Conservation (phyloP, 30 jellyfish, hydroid and myxozoan species). For the Aurelia sp. region DNA sequence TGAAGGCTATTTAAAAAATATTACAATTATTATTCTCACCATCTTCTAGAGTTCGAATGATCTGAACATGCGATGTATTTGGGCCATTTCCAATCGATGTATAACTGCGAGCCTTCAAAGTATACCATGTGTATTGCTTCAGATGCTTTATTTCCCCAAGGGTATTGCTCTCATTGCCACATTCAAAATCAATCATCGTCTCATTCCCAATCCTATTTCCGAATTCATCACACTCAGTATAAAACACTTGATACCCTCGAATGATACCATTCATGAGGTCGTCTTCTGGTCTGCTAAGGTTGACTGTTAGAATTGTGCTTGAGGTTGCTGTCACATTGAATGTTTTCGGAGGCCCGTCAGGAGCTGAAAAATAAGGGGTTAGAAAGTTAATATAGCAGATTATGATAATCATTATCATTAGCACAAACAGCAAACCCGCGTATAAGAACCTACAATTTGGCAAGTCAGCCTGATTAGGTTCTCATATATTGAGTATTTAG, state of each 20-base stretch:
- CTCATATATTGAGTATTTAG: no score
- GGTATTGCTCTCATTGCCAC: background rate
- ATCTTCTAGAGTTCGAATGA: constrained; percentile 44
- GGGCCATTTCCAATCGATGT: constrained; percentile 49
- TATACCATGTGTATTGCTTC: constrained; percentile 18
- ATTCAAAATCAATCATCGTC: constrained; percentile 1
- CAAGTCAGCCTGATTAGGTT: no score
- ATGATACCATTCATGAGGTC: constrained; percentile 50
- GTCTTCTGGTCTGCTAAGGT: constrained; percentile 23
- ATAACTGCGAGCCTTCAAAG: constrained; percentile 21
- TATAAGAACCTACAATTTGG: no score
- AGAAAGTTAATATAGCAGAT: no score
- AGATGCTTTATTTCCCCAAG: constrained; percentile 8
- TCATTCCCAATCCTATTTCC: background rate
- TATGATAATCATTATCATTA: no score
- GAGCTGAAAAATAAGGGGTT: constrained; percentile 15
- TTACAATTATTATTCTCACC: constrained; percentile 23
- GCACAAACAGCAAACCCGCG: no score
- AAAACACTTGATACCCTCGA: constrained; percentile 47
- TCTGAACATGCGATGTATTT: background rate
- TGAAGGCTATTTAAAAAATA: no score
- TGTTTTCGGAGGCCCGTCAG: constrained; percentile 61
- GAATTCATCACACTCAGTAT: background rate
- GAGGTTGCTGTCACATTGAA: background rate
- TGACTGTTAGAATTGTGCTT: constrained; percentile 32